Evolutionary conservation across 2,797 vertebrate genomes (phyloP).

Genomic region (Sebastes cheni): DNA sequence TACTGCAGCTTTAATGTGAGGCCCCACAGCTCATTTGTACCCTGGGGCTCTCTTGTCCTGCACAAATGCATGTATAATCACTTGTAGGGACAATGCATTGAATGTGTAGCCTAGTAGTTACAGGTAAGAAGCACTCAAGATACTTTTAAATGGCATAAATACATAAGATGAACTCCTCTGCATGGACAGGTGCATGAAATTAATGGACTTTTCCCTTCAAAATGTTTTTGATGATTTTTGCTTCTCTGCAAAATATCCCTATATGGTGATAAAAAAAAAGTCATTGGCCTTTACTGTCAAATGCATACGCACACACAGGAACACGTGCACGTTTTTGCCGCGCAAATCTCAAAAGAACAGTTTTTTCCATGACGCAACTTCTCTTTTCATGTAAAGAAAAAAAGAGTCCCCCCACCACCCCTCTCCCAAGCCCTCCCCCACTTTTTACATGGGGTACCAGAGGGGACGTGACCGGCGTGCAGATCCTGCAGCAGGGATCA

Average conservation of each 20-base stretch:
- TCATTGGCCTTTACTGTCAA: neutral
- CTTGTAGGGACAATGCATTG: neutral
- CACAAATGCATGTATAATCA: neutral
- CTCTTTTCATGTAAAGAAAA: conserved; percentile 76
- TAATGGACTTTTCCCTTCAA: neutral
- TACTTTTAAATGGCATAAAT: neutral
- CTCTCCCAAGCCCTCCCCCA: conserved; percentile 42
- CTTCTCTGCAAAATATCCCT: neutral
- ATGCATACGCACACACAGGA: neutral
- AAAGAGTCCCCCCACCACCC: conserved; percentile 16
- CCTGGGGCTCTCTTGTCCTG: neutral
- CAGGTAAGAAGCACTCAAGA: neutral
- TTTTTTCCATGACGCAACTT: conserved; percentile 87
- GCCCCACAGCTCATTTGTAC: neutral
- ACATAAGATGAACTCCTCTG: neutral
- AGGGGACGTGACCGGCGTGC: conserved; percentile 82
- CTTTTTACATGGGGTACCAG: conserved; percentile 71
- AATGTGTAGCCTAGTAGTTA: neutral
- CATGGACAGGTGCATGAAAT: neutral
- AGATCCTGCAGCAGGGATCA: conserved; percentile 66
- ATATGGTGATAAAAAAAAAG: neutral
- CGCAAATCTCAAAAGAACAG: conserved; percentile 54
- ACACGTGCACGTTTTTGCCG: conserved; percentile 50
- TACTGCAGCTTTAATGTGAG: neutral
- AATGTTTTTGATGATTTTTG: neutral